Evolutionary conservation across 1,140 invertebrate genomes (phyloP).

Genomic region (Notospermus geniculatus): DNA sequence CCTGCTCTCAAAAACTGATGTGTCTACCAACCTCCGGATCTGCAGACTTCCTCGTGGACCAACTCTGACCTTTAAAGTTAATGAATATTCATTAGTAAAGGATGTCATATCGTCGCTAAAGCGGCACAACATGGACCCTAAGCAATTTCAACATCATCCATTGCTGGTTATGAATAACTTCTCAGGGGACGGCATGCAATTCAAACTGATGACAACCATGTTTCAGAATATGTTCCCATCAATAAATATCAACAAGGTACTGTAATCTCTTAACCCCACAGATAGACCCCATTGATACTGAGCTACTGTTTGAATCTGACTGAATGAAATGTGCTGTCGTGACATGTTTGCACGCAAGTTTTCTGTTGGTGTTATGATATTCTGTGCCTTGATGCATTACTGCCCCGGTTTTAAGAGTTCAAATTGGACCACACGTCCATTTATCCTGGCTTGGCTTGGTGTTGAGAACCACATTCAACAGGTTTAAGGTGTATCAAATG

Average conservation of each 20-base stretch:
- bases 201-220: conserved; percentile 90
- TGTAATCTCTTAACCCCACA: conserved; percentile 10
- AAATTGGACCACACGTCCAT: no score
- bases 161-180: conserved; percentile 94
- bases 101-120: conserved; percentile 84
- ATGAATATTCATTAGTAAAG: conserved; percentile 75
- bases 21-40: conserved; percentile 79
- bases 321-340: no score
- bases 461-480: no score
- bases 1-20: conserved; percentile 80
- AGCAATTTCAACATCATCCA: conserved; percentile 81
- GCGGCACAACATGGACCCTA: conserved; percentile 67
- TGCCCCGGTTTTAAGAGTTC: no score
- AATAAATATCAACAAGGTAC: conserved; percentile 84
- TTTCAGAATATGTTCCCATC: conserved; percentile 99
- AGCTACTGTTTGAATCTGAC: no score
- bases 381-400: no score
- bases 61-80: conserved; percentile 77
- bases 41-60: conserved; percentile 72
- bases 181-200: conserved; percentile 69
- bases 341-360: no score
- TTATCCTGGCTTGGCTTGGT: no score
- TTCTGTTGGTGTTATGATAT: no score
- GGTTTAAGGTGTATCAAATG: background rate
- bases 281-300: background rate